Conservation (phyloP, 2,113 vertebrate genomes). For the Eurystomus gularis region DNA sequence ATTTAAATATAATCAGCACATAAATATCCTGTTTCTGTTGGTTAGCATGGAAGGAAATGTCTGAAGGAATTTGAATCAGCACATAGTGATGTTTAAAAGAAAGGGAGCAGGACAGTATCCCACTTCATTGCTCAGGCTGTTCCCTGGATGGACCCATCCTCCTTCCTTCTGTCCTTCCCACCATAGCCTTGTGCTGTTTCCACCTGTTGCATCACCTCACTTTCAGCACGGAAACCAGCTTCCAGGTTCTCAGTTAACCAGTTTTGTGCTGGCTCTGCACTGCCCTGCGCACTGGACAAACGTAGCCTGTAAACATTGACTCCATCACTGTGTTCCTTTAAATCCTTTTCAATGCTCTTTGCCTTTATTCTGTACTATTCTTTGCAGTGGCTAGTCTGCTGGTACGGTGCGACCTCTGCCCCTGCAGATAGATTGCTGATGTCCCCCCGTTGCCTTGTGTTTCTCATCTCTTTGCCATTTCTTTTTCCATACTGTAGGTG, state of each 20-base stretch:
- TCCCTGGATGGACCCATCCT: accelerated
- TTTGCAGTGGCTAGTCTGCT: background rate
- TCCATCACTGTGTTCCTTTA: background rate
- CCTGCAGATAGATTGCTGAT: accelerated
- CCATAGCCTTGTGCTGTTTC: background rate
- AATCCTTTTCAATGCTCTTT: background rate
- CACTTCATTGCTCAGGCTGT: background rate
- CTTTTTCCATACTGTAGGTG: background rate
- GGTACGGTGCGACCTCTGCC: accelerated
- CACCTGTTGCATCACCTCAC: background rate
- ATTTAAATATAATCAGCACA: background rate
- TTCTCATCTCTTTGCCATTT: background rate
- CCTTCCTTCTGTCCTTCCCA: accelerated
- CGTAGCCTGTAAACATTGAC: background rate
- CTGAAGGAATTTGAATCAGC: conserved; percentile 11
- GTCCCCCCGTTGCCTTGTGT: background rate
- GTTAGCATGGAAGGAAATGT: background rate
- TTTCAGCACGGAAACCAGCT: background rate
- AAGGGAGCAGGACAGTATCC: background rate
- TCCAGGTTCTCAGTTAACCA: background rate
- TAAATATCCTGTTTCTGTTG: conserved; percentile 5
- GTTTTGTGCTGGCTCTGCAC: background rate
- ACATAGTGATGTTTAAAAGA: background rate
- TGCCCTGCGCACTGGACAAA: accelerated
- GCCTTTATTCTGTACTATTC: background rate